phyloP scores from a whole-genome alignment of 2,113 vertebrate genomes.

The Actinemys pallida region DNA sequence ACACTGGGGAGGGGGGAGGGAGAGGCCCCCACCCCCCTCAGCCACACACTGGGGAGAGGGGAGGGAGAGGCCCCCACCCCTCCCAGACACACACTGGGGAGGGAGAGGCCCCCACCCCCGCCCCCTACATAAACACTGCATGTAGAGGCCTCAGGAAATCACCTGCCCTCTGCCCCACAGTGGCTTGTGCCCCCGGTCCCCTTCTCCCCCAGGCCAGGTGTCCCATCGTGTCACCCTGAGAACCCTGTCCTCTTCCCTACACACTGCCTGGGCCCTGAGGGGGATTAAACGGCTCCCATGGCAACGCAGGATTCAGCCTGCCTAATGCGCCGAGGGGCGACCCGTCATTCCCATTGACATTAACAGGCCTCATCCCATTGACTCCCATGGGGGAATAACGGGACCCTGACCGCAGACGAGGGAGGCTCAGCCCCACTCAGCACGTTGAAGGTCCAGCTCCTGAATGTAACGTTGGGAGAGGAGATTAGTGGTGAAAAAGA shows the following conservation, averaged over 20 bases:
- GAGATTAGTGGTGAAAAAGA: background rate
- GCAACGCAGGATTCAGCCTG: background rate
- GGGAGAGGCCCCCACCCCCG: background rate
- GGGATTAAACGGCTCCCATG: background rate
- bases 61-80: background rate
- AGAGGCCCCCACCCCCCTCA: no score
- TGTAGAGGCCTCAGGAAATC: background rate
- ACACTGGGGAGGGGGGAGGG: background rate
- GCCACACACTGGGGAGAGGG: no score
- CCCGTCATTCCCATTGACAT: background rate
- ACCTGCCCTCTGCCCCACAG: background rate
- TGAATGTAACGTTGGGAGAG: background rate
- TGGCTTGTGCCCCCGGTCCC: background rate
- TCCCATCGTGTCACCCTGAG: background rate
- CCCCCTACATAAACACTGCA: background rate
- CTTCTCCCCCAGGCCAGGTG: background rate
- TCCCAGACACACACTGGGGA: background rate
- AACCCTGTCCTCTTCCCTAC: background rate
- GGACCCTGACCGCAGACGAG: background rate
- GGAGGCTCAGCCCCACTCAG: background rate
- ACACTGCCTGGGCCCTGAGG: background rate
- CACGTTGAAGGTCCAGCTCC: no score
- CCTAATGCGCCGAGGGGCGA: background rate
- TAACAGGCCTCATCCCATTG: background rate
- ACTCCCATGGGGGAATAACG: no score